Evolutionary conservation across 2,888 invertebrate species (phyloP).

Genomic region (Acholoe squamosa): DNA sequence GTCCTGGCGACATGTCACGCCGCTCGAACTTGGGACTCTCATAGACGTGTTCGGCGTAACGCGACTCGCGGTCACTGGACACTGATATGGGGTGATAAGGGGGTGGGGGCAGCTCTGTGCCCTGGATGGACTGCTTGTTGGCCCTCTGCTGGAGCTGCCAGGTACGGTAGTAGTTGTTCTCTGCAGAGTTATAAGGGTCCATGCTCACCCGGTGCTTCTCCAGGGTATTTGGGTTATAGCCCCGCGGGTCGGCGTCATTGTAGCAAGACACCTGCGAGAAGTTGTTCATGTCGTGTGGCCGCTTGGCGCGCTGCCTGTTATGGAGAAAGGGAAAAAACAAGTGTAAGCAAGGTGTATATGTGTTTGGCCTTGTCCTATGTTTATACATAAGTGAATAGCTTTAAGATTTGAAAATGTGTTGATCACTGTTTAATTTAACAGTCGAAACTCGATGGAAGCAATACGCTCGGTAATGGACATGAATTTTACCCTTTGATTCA

Average conservation of each 20-base stretch:
- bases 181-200: conserved; percentile 64
- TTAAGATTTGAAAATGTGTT: no score
- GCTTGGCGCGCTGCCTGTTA: conserved; percentile 60
- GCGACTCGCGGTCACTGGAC: conserved; percentile 38
- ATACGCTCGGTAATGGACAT: no score
- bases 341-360: not conserved
- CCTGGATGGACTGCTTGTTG: conserved; percentile 3
- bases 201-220: conserved; percentile 47
- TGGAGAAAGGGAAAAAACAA: not conserved
- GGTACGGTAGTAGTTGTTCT: conserved; percentile 72
- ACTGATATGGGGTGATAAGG: conserved; percentile 50
- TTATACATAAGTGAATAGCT: no score
- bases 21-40: conserved; percentile 72
- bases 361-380: no score
- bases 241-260: conserved; percentile 36
- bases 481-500: no score
- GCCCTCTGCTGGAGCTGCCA: conserved; percentile 70
- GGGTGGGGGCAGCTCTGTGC: conserved; percentile 51
- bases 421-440: no score
- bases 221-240: conserved; percentile 40
- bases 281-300: conserved; percentile 19
- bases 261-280: conserved; percentile 57
- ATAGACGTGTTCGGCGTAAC: conserved; percentile 70
- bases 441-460: no score
- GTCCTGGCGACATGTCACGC: conserved; percentile 58